Evolutionary conservation across 1,140 invertebrate species (phyloP), one percentile per base, ranked within the genome.

Genomic region (Uloborus diversus): DNA sequence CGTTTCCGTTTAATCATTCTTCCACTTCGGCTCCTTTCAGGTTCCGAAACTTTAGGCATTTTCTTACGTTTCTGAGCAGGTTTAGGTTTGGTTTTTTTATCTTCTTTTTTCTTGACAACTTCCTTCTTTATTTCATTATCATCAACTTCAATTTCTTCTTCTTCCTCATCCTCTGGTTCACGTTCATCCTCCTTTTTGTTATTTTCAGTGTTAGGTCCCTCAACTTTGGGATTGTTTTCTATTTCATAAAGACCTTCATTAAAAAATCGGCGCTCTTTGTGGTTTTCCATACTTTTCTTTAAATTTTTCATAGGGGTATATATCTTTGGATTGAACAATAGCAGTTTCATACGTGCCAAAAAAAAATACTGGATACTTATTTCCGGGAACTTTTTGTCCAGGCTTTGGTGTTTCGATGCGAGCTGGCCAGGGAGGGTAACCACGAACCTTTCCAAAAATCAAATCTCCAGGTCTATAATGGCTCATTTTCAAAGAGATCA

Each of bases 391-490:
- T 57, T 83, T 83, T 20, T 83, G 75, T 47, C 82, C 81, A 3
- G 81, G 81, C 32, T 64, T 71, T 64, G 78, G 64, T 61, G 66
- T 49, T 69, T 81, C 81, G 13, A 75, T 78, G n/a, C 80, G 75
- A 57, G 75, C 82, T 47, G 73, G 96, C 96, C 96, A 98, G 83
- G 94, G 92, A 82, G 95, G 95, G 88, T 96, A 97, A 82, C 96
- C 96, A 88, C 96, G 94, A 62, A 98, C 94, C 90, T 98, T 98
- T 23, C 95, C 95, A 87, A 97, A 97, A 76, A 97, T 94, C 86
- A 95, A 93, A 86, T 96, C 95, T 20, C 94, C 94, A 49, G 91
- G 88, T 84, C 90, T 91, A 32, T 80, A 80, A 68, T 62, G 42
- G 49, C 57, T 27, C 70, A 75, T 75, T 17, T 49, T n/a, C 13